Evolutionary conservation across 2,113 vertebrate genomes (phyloP), one percentile per base, ranked within the genome.

Genomic region (Oceanites oceanicus): DNA sequence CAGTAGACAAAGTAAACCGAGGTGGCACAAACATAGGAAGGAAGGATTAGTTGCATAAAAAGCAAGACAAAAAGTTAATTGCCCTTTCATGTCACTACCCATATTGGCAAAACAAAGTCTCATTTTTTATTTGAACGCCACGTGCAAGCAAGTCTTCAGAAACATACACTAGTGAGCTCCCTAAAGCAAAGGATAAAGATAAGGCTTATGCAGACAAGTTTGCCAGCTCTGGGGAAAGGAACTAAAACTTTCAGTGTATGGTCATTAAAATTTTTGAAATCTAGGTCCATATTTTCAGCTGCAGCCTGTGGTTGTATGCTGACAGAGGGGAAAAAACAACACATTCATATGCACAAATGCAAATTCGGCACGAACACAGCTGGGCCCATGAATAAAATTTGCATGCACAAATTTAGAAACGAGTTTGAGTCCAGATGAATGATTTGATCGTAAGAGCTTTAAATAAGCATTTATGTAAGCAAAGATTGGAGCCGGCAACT

Each of bases 321-420:
- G 95, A 97, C 94, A 96, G 96, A 95, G 96, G 93, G 93, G 88
- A 90, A 97, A 97, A 97, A 97, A 97, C 94, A 97, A 96, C 97
- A 94, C 91, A 97, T 96, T 92, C 94, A 95, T 97, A 97, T 97
- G 97, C 97, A 97, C 97, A 97, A 97, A 97, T 96, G 96, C 97
- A 97, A 97, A 97, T 97, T 97, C 95, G 79, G 96, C 96, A 97
- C 50, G 81, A 97, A 97, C 95, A 96, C 95, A 96, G 97, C 97
- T 97, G 96, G 97, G 96, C 93, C 97, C 96, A 97, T 96, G 97
- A 97, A 97, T 95, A 97, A 97, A 97, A 97, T 97, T 97, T 97
- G 94, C 97, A 97, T 97, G 93, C 95, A 96, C 95, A 92, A 96
- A 97, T 97, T 97, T 97, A 97, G 97, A 97, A 96, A 90, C 67